A percentile compares a stretch with the other conserved stretches of the same genome.
Evolutionary conservation across 2,797 vertebrate species (phyloP).

Genomic region (Mycteria americana): DNA sequence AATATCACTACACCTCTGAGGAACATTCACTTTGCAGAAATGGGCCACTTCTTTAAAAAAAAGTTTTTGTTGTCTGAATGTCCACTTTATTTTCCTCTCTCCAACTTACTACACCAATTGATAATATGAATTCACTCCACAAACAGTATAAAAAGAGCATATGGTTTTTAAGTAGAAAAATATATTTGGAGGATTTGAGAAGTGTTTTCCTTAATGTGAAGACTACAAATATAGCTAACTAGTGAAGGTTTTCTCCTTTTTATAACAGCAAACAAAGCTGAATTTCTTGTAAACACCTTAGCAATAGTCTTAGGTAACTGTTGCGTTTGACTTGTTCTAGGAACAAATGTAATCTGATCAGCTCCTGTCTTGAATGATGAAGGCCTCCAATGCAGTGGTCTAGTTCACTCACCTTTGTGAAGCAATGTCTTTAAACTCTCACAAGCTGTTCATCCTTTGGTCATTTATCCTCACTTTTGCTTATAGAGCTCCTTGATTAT

Average conservation of each 20-base stretch:
- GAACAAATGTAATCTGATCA: background rate
- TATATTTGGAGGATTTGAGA: background rate
- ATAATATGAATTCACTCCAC: background rate
- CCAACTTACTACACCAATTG: rapidly evolving
- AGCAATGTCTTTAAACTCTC: background rate
- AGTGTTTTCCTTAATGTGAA: background rate
- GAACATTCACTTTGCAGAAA: background rate
- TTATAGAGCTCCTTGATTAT: background rate
- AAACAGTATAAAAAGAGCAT: background rate
- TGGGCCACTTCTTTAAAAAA: background rate
- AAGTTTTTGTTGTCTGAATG: rapidly evolving
- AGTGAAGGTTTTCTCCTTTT: background rate
- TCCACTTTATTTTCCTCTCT: background rate
- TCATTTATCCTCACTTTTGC: background rate
- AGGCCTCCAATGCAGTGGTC: background rate
- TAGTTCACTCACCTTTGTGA: background rate
- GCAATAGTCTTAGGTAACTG: background rate
- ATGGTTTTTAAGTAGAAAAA: background rate
- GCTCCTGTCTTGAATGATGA: background rate
- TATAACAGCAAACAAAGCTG: background rate
- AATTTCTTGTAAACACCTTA: background rate
- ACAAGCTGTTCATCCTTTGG: background rate
- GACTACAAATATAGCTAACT: background rate
- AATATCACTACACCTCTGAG: background rate
- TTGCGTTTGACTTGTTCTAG: background rate